Base-by-base conservation (phyloP, 2,888 invertebrate genomes). In the Eumacrocentrus americanus region DNA sequence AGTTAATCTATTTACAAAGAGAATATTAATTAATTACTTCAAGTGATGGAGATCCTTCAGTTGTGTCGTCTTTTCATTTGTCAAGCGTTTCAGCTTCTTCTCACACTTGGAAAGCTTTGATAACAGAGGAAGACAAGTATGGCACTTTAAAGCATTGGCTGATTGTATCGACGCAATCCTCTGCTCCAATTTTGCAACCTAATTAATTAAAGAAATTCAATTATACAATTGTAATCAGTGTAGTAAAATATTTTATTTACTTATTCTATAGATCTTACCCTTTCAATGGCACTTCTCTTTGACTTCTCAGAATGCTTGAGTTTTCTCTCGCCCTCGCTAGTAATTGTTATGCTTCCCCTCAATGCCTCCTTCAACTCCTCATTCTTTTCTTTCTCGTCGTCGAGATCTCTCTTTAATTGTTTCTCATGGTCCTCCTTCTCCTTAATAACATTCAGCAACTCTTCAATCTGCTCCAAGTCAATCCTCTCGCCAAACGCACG, bases 351-450 rank as follows among this genome's bases (percentile, higher is more conserved):
- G 64, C 91, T 94, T 79, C 93, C 92, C 62, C 91, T 86, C 62
- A 95, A 82, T 16, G 94, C 94, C 69, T 91, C 91, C 77, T 93
- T 90, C 61, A 92, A 79, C 74, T 91, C 91, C 69, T 90, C 84
- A 72, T 91, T 89, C 63, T 89, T 84, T 62, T 84, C 84, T 22
- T 75, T 75, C 60, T 82, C 82, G 2, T 65, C 65, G 0, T 65
- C 56, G n/a, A 77, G 67, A 25, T 81, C 74, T 34, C 74, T 68
- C 60, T 81, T 86, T 71, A 87, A 83, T 58, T 86, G 74, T 67
- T 84, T 84, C 69, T 88, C 88, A 67, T 87, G 83, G 4, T 80
- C 76, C 60, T 82, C 79, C 56, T 76, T 78, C 3, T 69, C 67
- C 25, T 74, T 76, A 3, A 77, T 64, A 2, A 74, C 68, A 23